Base-by-base conservation (phyloP, 1,140 invertebrate species). In the Hyles euphorbiae region DNA sequence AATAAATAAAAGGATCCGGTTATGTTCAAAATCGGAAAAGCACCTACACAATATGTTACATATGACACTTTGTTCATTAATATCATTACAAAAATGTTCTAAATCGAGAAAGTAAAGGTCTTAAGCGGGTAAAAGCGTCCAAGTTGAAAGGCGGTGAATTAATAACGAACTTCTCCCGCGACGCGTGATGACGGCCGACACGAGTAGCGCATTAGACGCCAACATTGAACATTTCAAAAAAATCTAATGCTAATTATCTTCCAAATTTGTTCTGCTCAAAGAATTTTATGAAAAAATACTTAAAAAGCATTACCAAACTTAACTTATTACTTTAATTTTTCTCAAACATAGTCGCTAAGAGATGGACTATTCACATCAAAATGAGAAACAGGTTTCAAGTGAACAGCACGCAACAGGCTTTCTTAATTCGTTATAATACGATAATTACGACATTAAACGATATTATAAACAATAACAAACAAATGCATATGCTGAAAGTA, bases 101-200 rank as follows among this genome's bases (percentile, higher is more conserved):
- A 68, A 66, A 66, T 69, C 63, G 63, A 53, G 65, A 71, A 61
- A 65, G 66, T 61, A 72, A 81, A 74, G 70, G 70, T 71, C 72
- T 70, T 74, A 67, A 66, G 76, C 69, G 66, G 70, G 68, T 68
- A 76, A 79, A 76, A 83, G 67, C 68, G 71, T 70, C 66, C 65
- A 61, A 79, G 78, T 76, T 76, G 74, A 81, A 70, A 83, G 75
- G 71, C 72, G 70, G 73, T 88, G 82, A 88, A 88, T 88, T 84
- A 85, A 84, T 86, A 88, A 86, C 75, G 74, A 88, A 87, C 72
- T 84, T 83, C 82, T 77, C 78, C 78, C 76, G 83, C 81, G 82
- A 86, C 81, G 78, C 78, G 76, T 84, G 82, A 83, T 88, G 82
- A 88, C 86, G 82, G 82, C 81, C 80, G 69, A 88, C 86, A 88